These are phyloP conservation scores for Zeugodacus cucurbitae DNA, from an alignment of 1,140 invertebrate species.

Conservation along the genomic window DNA sequence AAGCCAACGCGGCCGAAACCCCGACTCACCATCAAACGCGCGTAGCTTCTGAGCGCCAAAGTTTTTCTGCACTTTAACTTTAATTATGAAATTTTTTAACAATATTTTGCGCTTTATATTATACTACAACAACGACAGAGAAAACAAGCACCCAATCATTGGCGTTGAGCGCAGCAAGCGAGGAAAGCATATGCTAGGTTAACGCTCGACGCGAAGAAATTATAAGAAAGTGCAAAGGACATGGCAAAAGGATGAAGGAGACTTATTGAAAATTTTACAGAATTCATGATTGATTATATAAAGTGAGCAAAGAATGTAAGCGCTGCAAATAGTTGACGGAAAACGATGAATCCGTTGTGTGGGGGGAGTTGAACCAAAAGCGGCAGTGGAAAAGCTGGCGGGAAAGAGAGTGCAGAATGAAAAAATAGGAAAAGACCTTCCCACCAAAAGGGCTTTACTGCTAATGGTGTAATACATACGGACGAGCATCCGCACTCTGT, in stretches of 20 bases:
- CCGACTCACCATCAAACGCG: neutral
- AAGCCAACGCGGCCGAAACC: neutral
- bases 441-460: neutral
- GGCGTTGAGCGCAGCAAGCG: neutral
- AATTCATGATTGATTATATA: slow-evolving; percentile 39
- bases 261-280: slow-evolving; percentile 37
- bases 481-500: neutral
- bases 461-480: neutral
- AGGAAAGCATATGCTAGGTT: neutral
- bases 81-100: slow-evolving; percentile 30
- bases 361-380: neutral
- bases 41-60: neutral
- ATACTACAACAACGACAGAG: neutral
- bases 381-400: neutral
- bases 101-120: neutral
- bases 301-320: neutral
- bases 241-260: slow-evolving; percentile 18
- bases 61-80: slow-evolving; percentile 35
- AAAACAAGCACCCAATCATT: neutral
- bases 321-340: neutral
- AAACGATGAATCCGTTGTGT: too few relatives aligned
- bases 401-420: neutral
- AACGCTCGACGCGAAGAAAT: neutral
- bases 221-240: slow-evolving; percentile 7
- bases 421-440: neutral